Conservation (phyloP, 2,888 invertebrate species). For the Spilosoma lubricipeda region DNA sequence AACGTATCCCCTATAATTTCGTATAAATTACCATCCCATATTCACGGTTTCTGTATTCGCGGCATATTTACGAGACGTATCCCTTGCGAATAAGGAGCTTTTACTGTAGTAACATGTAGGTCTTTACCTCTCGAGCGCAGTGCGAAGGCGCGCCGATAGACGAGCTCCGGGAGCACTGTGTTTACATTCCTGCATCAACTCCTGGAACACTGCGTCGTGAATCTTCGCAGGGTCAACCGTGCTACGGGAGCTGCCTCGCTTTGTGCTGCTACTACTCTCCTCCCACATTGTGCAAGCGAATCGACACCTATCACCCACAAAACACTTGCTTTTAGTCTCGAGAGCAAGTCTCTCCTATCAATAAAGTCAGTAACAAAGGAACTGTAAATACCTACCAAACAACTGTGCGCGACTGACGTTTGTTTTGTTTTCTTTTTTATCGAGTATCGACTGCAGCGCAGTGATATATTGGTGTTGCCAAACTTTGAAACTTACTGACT, state of each 20-base stretch:
- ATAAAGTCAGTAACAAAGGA: slow-evolving; percentile 19
- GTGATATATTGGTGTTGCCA: background rate
- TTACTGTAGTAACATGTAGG: background rate
- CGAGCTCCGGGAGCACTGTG: slow-evolving; percentile 89
- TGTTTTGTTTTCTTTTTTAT: slow-evolving; percentile 40
- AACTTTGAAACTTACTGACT: no score
- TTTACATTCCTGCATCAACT: slow-evolving; percentile 89
- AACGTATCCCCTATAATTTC: no score
- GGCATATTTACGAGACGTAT: no score
- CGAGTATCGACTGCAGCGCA: background rate
- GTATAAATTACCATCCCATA: no score
- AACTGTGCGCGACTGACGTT: slow-evolving; percentile 22
- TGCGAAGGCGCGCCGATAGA: slow-evolving; percentile 78
- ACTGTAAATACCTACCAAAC: background rate
- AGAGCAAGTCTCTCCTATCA: slow-evolving; percentile 25
- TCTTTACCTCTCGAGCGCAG: slow-evolving; percentile 72
- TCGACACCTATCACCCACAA: slow-evolving; percentile 18
- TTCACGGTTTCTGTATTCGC: no score
- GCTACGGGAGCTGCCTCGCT: slow-evolving; percentile 29
- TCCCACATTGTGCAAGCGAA: slow-evolving; percentile 49
- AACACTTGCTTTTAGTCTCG: slow-evolving; percentile 7
- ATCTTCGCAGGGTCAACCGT: slow-evolving; percentile 46
- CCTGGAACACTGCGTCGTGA: slow-evolving; percentile 80
- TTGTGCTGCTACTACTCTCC: slow-evolving; percentile 36
- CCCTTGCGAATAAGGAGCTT: no score